These are phyloP conservation scores for Calephelis virginiensis DNA, from an alignment of 1,140 invertebrate species.

Conservation along the genomic window DNA sequence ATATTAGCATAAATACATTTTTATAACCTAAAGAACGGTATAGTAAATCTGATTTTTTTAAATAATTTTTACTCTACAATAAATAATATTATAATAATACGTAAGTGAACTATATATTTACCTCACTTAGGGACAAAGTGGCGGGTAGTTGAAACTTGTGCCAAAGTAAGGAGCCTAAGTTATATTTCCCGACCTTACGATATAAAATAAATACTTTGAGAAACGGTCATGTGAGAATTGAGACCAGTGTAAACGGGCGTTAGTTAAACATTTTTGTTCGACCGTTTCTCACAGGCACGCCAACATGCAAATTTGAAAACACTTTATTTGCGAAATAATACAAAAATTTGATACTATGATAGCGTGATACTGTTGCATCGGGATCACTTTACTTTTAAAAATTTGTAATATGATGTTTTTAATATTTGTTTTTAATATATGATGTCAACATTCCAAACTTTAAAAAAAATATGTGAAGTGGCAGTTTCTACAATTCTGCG, in stretches of 20 bases:
- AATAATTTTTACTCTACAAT: background rate
- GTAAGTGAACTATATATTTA: conserved; percentile 2
- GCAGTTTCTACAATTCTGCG: conserved; percentile 2
- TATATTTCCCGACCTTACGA: background rate
- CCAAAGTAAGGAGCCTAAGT: background rate
- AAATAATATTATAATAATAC: background rate
- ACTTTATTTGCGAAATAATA: no score
- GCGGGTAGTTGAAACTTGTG: conserved; percentile 5
- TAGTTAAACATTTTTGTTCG: conserved; percentile 7
- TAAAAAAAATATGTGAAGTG: conserved; percentile 1
- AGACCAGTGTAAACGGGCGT: background rate
- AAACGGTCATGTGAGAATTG: conserved; percentile 3
- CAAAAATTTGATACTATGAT: background rate
- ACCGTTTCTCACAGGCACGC: conserved; percentile 3
- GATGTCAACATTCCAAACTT: background rate
- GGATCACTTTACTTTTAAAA: no score
- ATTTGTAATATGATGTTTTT: no score
- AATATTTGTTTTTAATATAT: background rate
- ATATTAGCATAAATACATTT: no score
- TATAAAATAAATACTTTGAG: conserved; percentile 8
- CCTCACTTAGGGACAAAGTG: conserved; percentile 6
- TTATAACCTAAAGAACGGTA: no score
- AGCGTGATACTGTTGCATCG: background rate
- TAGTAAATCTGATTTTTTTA: no score
- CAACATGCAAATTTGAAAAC: background rate